Conservation (phyloP, 1,140 invertebrate genomes). For the Octopus sinensis region DNA sequence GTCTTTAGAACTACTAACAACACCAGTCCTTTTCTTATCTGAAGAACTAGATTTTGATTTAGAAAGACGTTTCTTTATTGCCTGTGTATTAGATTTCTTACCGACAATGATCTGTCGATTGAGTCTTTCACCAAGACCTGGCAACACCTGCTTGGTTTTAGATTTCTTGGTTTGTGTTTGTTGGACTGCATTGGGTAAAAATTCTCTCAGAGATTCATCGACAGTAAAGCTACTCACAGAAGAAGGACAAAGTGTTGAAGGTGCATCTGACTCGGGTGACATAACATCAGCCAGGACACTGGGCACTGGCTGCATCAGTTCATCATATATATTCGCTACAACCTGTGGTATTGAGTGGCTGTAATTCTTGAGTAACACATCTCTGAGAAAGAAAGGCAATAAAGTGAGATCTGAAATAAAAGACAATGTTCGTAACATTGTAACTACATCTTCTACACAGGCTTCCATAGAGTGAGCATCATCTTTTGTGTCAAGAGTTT, state of each 20-base stretch:
- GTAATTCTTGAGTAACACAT: neutral
- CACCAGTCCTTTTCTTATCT: neutral
- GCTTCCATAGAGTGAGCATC: neutral
- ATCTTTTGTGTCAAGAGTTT: too few relatives aligned
- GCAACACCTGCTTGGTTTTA: neutral
- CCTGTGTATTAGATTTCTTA: neutral
- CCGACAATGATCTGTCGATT: neutral
- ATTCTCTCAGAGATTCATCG: neutral
- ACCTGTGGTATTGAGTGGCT: neutral
- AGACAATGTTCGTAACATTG: conserved; percentile 29
- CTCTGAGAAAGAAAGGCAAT: conserved; percentile 35
- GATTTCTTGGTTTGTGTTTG: neutral
- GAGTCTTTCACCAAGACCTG: neutral
- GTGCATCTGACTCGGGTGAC: neutral
- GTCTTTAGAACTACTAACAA: neutral
- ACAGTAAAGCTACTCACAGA: neutral
- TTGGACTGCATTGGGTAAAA: neutral
- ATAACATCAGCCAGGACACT: neutral
- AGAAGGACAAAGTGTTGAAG: neutral
- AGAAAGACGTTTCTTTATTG: neutral
- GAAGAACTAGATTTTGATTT: neutral
- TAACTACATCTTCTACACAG: conserved; percentile 25
- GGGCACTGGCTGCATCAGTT: conserved; percentile 1
- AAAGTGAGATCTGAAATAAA: conserved; percentile 37
- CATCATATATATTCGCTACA: neutral